A percentile compares a stretch with the other conserved stretches of the same genome.
Evolutionary conservation across 2,797 vertebrate species (phyloP).

Genomic region (Periparus ater): DNA sequence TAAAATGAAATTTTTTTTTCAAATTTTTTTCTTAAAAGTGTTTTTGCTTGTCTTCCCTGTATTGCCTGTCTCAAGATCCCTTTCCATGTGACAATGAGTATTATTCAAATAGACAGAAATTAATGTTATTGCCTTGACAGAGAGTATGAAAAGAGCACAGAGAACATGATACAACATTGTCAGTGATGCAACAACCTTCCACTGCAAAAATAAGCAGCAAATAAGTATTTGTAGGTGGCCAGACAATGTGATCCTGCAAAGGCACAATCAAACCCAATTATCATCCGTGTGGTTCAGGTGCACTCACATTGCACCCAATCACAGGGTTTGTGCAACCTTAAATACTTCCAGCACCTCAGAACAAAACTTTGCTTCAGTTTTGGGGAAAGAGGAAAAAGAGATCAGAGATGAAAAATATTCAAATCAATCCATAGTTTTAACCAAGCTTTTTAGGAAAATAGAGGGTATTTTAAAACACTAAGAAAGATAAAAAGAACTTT

Average conservation of each 20-base stretch:
- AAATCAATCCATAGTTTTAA: not conserved
- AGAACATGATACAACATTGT: not conserved
- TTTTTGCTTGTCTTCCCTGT: not conserved
- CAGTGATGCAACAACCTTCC: not conserved
- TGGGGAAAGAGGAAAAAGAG: not conserved
- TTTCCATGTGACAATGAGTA: not conserved
- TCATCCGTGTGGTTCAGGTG: not conserved
- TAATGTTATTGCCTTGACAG: slow-evolving; percentile 6
- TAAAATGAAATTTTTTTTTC: not conserved
- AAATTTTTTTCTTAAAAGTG: not conserved
- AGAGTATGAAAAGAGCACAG: not conserved
- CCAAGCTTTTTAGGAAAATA: not conserved
- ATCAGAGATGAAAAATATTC: not conserved
- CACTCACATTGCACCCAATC: not conserved
- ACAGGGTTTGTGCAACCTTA: not conserved
- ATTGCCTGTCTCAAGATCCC: not conserved
- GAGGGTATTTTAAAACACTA: not conserved
- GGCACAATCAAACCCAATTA: not conserved
- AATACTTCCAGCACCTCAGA: not conserved
- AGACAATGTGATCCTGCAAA: not conserved
- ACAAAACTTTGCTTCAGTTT: not conserved
- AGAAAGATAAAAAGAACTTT: not conserved
- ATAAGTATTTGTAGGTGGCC: not conserved
- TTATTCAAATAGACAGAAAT: slow-evolving; percentile 30
- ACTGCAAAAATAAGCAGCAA: not conserved